Evolutionary conservation across 1,140 invertebrate species (phyloP).

Genomic region (Drosophila punjabiensis): DNA sequence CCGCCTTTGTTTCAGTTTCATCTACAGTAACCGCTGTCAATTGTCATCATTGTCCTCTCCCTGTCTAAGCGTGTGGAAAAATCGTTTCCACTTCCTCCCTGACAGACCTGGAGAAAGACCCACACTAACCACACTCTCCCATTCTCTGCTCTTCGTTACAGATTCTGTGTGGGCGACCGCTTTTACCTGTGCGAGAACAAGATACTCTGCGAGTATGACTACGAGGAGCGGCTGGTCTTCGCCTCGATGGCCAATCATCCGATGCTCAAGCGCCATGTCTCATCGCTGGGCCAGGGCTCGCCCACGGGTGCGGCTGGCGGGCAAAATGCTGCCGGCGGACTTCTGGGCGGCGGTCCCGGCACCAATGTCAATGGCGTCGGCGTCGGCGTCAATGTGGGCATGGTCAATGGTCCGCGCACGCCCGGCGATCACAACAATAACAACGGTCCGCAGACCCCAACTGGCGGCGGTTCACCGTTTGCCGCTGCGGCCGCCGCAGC

Average conservation of each 20-base stretch:
- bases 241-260: constrained; percentile 97
- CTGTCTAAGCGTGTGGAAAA: constrained; percentile 77
- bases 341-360: constrained; percentile 40
- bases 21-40: constrained; percentile 66
- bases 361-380: constrained; percentile 39
- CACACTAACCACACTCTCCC: constrained; percentile 6
- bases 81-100: constrained; percentile 79
- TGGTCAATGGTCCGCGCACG: constrained; percentile 75
- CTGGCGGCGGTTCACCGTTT: constrained; percentile 71
- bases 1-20: constrained; percentile 52
- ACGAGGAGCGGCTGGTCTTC: constrained; percentile 96
- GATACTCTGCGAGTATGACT: constrained; percentile 98
- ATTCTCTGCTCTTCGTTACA: constrained; percentile 85
- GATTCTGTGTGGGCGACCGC: constrained; percentile 98
- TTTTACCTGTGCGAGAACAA: constrained; percentile 99
- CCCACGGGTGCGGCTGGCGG: constrained; percentile 60
- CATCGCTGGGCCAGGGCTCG: constrained; percentile 78
- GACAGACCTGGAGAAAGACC: not conserved
- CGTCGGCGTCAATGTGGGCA: constrained; percentile 33
- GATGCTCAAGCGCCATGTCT: constrained; percentile 94
- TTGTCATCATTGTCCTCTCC: constrained; percentile 64
- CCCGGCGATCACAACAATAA: constrained; percentile 83
- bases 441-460: constrained; percentile 73
- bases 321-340: constrained; percentile 49
- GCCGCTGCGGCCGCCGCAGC: constrained; percentile 72